Evolutionary conservation across 2,888 invertebrate genomes (phyloP).

Genomic region (Mesochorus sp.): DNA sequence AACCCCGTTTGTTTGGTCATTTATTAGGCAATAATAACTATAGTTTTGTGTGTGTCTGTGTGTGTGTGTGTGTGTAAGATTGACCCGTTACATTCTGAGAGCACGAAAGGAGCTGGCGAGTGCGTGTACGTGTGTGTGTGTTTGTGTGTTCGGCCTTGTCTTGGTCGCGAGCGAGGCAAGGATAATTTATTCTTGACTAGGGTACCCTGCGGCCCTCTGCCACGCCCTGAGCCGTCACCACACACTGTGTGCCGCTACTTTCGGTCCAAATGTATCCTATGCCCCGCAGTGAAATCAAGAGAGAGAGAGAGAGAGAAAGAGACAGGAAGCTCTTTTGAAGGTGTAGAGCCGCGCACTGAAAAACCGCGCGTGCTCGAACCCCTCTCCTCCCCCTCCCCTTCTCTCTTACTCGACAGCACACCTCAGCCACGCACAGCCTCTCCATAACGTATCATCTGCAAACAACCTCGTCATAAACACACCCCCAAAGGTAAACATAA

Average conservation of each 20-base stretch:
- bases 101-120: background rate
- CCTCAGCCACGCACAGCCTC: conserved; percentile 69
- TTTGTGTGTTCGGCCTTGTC: conserved; percentile 39
- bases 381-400: conserved; percentile 21
- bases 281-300: background rate
- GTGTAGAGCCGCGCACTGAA: conserved; percentile 4
- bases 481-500: conserved; percentile 71
- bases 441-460: conserved; percentile 76
- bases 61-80: background rate
- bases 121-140: conserved; percentile 21
- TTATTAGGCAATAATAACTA: conserved; percentile 80
- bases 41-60: conserved; percentile 13
- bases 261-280: conserved; percentile 16
- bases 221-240: conserved; percentile 78
- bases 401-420: no score
- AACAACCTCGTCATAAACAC: conserved; percentile 79
- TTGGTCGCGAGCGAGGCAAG: conserved; percentile 70
- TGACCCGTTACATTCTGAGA: conserved; percentile 6
- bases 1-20: conserved; percentile 75
- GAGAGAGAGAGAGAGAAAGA: conserved; percentile 3
- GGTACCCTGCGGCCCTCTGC: conserved; percentile 78
- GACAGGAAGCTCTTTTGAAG: background rate
- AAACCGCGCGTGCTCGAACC: conserved; percentile 34
- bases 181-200: conserved; percentile 79
- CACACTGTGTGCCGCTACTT: conserved; percentile 47